phyloP scores from a whole-genome alignment of 2,888 invertebrate genomes.

The Amaurobius ferox region DNA sequence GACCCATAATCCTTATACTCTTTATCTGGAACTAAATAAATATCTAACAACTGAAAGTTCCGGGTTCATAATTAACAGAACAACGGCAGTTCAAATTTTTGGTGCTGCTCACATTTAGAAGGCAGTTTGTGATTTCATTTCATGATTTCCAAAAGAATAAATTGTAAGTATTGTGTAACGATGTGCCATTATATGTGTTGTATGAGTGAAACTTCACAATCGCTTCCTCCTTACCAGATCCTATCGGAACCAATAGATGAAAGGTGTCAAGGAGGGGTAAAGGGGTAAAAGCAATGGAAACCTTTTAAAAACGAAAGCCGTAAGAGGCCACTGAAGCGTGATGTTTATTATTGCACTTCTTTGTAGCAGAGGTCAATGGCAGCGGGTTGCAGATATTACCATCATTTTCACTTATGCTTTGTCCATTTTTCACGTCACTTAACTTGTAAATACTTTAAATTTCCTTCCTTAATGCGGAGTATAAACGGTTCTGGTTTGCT shows the following conservation, averaged over 20 bases:
- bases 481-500: slow-evolving; percentile 1
- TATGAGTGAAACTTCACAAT: background rate
- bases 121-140: no score
- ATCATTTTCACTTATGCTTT: slow-evolving; percentile 11
- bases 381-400: slow-evolving; percentile 24
- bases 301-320: slow-evolving; percentile 32
- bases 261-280: slow-evolving; percentile 10
- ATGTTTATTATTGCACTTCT: slow-evolving; percentile 44
- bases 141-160: background rate
- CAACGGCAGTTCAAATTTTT: no score
- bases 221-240: slow-evolving; percentile 28
- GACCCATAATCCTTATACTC: no score
- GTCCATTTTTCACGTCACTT: slow-evolving; percentile 17
- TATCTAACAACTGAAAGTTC: no score
- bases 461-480: slow-evolving; percentile 4
- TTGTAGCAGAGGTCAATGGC: slow-evolving; percentile 40
- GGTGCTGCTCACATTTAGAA: no score
- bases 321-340: slow-evolving; percentile 26
- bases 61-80: no score
- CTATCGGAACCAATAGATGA: slow-evolving; percentile 16
- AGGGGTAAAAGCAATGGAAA: slow-evolving; percentile 1
- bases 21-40: no score
- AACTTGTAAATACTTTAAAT: slow-evolving; percentile 13
- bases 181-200: background rate
- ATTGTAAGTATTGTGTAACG: background rate